Conservation (phyloP, 2,888 invertebrate genomes). For the Parasteatoda lunata region DNA sequence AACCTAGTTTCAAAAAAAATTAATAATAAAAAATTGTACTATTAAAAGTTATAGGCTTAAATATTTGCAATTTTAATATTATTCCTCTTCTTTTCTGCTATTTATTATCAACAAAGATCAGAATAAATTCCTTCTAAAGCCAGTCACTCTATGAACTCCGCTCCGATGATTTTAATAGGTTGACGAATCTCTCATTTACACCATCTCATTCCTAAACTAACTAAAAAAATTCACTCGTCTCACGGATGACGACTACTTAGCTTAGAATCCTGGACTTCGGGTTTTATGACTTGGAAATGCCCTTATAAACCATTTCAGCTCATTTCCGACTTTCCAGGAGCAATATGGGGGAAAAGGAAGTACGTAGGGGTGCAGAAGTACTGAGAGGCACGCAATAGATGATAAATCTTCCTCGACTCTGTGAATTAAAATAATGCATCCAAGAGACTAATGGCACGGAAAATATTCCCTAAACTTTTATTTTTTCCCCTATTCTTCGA, state of each 20-base stretch:
- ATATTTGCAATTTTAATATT: too few relatives aligned
- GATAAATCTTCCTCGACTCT: slow-evolving; percentile 58
- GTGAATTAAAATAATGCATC: slow-evolving; percentile 65
- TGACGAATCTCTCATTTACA: too few relatives aligned
- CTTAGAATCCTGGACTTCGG: not conserved
- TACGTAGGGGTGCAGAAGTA: not conserved
- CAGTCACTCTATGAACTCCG: too few relatives aligned
- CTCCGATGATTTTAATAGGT: too few relatives aligned
- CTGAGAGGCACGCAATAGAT: slow-evolving; percentile 28
- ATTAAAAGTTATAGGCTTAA: too few relatives aligned
- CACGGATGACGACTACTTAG: not conserved
- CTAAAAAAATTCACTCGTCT: not conserved
- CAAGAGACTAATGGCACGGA: slow-evolving; percentile 57
- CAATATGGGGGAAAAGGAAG: slow-evolving; percentile 11
- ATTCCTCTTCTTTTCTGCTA: too few relatives aligned
- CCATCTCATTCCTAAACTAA: too few relatives aligned
- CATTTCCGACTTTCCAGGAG: not conserved
- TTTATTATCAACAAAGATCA: too few relatives aligned
- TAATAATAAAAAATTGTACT: too few relatives aligned
- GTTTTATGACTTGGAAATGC: slow-evolving; percentile 5
- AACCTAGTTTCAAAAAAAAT: too few relatives aligned
- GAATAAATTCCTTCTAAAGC: too few relatives aligned
- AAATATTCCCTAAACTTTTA: slow-evolving; percentile 58
- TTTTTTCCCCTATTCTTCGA: not conserved
- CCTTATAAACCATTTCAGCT: slow-evolving; percentile 30